A percentile compares a stretch with the other conserved stretches of the same genome.
Conservation (phyloP, 2,113 vertebrate species). For the Gorsachius goisagi region DNA sequence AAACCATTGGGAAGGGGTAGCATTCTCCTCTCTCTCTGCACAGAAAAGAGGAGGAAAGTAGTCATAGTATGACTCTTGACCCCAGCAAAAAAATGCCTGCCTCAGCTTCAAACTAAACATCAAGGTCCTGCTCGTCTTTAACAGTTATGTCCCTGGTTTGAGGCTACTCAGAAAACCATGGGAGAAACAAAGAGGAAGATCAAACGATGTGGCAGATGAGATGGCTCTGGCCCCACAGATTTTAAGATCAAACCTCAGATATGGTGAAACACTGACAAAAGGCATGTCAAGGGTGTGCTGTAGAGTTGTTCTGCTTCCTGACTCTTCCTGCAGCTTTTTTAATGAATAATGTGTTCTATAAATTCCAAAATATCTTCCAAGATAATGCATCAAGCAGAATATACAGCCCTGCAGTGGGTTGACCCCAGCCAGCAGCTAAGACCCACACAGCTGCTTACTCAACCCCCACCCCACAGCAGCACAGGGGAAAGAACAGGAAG, state of each 20-base stretch:
- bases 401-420: background rate
- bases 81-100: background rate
- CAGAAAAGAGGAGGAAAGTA: background rate
- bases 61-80: background rate
- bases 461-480: background rate
- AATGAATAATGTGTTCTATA: background rate
- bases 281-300: background rate
- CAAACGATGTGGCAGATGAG: background rate
- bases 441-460: accelerated
- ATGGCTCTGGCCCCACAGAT: background rate
- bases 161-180: background rate
- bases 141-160: background rate
- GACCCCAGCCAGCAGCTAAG: background rate
- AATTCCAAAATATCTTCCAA: background rate
- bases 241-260: background rate
- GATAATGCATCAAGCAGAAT: background rate
- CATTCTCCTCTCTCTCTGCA: background rate
- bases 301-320: background rate
- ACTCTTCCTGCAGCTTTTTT: background rate
- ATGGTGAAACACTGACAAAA: background rate
- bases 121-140: background rate
- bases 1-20: background rate
- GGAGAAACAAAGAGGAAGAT: background rate
- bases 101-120: background rate
- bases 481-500: background rate